Evolutionary conservation across 2,888 invertebrate species (phyloP).

Genomic region (Malthinus seriepunctatus): DNA sequence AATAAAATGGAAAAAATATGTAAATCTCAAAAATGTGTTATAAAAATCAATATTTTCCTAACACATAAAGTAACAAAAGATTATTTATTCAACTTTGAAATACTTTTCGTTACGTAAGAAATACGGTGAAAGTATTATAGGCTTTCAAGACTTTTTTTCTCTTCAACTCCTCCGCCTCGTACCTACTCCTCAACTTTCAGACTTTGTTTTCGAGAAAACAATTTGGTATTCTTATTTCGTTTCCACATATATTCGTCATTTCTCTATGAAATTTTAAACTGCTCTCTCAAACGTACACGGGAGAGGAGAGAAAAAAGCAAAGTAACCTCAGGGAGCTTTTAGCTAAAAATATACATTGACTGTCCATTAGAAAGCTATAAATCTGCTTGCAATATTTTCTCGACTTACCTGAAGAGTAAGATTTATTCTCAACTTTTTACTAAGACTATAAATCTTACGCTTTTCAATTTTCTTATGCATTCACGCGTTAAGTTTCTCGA

Average conservation of each 20-base stretch:
- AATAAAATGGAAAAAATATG: not conserved
- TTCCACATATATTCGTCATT: constrained; percentile 28
- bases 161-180: constrained; percentile 8
- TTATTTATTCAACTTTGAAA: not conserved
- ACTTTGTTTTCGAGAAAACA: constrained; percentile 20
- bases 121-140: constrained; percentile 1
- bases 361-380: constrained; percentile 46
- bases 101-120: not conserved
- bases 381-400: constrained; percentile 43
- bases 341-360: constrained; percentile 38
- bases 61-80: no score
- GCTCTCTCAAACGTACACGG: constrained; percentile 13
- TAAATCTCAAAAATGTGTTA: no score
- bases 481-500: constrained; percentile 29
- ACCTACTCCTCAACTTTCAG: not conserved
- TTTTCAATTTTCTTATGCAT: constrained; percentile 40
- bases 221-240: constrained; percentile 26
- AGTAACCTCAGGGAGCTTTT: constrained; percentile 32
- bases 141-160: not conserved
- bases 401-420: constrained; percentile 39
- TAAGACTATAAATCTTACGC: constrained; percentile 40
- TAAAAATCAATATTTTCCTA: no score
- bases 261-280: constrained; percentile 27
- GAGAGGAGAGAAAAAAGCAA: constrained; percentile 9
- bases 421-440: constrained; percentile 41